Percentiles rank a stretch among this genome's conserved stretches.
Evolutionary conservation across 2,113 vertebrate genomes (phyloP).

Genomic region (Passer domesticus): DNA sequence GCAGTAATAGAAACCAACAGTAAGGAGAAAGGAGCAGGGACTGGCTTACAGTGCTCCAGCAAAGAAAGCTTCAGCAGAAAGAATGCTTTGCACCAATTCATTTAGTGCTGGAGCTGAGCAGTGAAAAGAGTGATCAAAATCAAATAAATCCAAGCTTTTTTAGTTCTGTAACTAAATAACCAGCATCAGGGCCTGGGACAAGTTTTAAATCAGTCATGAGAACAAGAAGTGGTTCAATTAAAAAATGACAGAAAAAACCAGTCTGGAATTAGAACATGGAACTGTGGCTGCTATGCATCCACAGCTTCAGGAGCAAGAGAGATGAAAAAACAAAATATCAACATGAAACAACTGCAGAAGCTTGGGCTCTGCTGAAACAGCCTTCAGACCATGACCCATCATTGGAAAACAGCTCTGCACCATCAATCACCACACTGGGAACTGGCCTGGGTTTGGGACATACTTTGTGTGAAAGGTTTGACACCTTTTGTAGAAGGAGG

Average conservation of each 20-base stretch:
- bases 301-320: neutral
- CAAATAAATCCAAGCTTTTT: neutral
- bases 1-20: neutral
- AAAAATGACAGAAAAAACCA: neutral
- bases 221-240: neutral
- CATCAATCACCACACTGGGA: neutral
- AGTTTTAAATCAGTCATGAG: neutral
- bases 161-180: neutral
- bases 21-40: neutral
- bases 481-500: neutral
- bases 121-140: neutral
- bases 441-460: neutral
- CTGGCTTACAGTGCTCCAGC: neutral
- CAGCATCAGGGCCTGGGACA: neutral
- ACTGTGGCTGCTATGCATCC: neutral
- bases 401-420: neutral
- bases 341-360: neutral
- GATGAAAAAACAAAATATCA: neutral
- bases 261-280: neutral
- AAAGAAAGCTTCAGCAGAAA: neutral
- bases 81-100: neutral
- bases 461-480: neutral
- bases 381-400: neutral
- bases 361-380: neutral
- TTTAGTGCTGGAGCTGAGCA: neutral